Evolutionary conservation across 2,113 vertebrate genomes (phyloP), one percentile per base, ranked within the genome.

Genomic region (Nerophis ophidion): DNA sequence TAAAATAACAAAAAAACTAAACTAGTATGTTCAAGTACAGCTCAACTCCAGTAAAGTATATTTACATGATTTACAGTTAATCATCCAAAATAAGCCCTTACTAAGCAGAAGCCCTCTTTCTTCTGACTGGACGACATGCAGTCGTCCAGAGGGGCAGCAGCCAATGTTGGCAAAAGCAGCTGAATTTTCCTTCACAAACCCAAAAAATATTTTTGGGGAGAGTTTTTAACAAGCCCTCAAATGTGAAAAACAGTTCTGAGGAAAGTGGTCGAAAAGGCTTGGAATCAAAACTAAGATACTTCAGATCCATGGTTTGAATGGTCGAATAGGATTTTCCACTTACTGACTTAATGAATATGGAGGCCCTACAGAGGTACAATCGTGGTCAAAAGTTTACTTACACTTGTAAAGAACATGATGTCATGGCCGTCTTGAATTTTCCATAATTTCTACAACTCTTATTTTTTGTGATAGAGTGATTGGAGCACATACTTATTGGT

Each of bases 171-270:
- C 53, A 17, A 26, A 26, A 55, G 53, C 14, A 54, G 0, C 14
- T 55, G 5, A 40, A 55, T 15, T 55, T 55, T 55, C 53, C 53
- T 55, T 40, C 53, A 11, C 35, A 55, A 55, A 55, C 36, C 34
- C n/a, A n/a, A 33, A 16, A 40, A 55, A 55, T 54, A 10, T 17
- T 16, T 38, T 55, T 6, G 7, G 52, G 2, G 36, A 55, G 36
- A 36, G 35, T 38, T 55, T 38, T n/a, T 5, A 38, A 55, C 15
- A 40, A 55, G 9, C 15, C 36, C 35, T 15, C 38, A 53, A 54
- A 54, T 54, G 52, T 54, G 35, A 54, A 54, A 54, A 54, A n/a
- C 53, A 55, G 52, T 38, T n/a, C 35, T 38, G 35, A 36, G 53
- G 35, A 38, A 15, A 40, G 8, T 5, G 4, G 35, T 55, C 11